Base-by-base conservation (phyloP, 2,888 invertebrate genomes). In the Tipula confusa region DNA sequence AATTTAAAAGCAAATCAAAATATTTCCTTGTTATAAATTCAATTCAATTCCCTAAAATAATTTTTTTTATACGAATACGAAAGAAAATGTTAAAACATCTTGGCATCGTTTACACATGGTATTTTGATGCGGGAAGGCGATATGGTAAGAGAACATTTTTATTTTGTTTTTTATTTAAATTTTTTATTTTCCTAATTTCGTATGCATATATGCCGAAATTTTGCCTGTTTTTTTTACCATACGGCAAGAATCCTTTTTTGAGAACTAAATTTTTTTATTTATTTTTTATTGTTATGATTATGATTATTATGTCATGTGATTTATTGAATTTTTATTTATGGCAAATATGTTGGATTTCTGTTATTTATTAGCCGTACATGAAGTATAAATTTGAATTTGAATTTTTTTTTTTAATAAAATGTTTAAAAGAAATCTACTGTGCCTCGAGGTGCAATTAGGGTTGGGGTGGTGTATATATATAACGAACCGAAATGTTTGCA, bases 291-390 rank as follows among this genome's bases (percentile, higher is more conserved):
- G 18, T 48, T 48, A 48, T 48, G 48, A 48, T 64, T 64, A 64
- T 64, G 64, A 64, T 64, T 64, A 64, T 64, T 64, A 24, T 64
- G 64, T 64, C 64, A 64, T 64, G 64, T 64, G 64, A 64, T 64
- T 64, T 64, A 64, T 64, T 64, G 64, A 64, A 64, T 64, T 64
- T 64, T 64, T 64, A 64, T 64, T 64, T 64, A 24, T 64, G 11
- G 64, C 64, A 64, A 64, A 64, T 64, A 64, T 64, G 24, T 24
- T 43, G n/a, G 43, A 5, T 64, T 64, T 64, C 43, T 64, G 5
- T 18, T 64, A 64, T 64, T 64, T 64, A 64, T 64, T 64, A 64
- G 64, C 64, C 64, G 24, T 64, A 64, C 24, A 24, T 64, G 11
- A 64, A 24, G 64, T 64, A 64, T 24, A 64, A 64, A 64, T 64